Conservation (phyloP, 2,113 vertebrate genomes). For the Excalfactoria chinensis region DNA sequence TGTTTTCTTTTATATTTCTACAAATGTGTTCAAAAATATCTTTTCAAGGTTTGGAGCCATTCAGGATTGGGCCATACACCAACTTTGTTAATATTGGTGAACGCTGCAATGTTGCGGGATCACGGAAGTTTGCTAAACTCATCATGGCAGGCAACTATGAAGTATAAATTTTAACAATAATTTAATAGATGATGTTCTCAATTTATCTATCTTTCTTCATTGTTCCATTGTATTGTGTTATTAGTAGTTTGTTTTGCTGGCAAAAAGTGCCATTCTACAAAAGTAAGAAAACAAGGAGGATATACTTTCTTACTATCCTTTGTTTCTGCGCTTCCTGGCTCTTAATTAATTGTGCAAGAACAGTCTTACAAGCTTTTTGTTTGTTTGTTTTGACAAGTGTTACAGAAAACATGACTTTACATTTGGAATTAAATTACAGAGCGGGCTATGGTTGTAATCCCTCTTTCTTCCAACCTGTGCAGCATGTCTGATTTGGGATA, state of each 20-base stretch:
- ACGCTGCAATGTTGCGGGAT: slow-evolving; percentile 97
- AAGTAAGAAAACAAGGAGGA: not conserved
- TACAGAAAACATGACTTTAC: not conserved
- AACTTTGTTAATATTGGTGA: slow-evolving; percentile 99
- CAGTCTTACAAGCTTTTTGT: not conserved
- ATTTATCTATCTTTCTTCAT: not conserved
- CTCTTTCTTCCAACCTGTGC: not conserved
- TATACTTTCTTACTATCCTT: not conserved
- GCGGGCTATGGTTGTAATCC: not conserved
- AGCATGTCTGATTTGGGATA: not conserved
- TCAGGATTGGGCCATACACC: slow-evolving; percentile 92
- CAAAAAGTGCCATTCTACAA: not conserved
- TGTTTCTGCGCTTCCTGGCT: not conserved
- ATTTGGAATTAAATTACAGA: not conserved
- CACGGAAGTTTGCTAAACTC: slow-evolving; percentile 93
- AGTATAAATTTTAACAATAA: slow-evolving; percentile 72
- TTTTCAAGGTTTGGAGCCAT: slow-evolving; percentile 90
- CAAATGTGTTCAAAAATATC: slow-evolving; percentile 13
- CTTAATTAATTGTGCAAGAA: not conserved
- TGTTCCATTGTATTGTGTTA: not conserved
- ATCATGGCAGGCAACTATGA: slow-evolving; percentile 94
- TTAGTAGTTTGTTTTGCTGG: not conserved
- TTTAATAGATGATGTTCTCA: not conserved
- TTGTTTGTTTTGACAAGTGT: not conserved
- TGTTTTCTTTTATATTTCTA: not conserved